phyloP scores from a whole-genome alignment of 2,797 vertebrate species.

The Sebastes itinus region DNA sequence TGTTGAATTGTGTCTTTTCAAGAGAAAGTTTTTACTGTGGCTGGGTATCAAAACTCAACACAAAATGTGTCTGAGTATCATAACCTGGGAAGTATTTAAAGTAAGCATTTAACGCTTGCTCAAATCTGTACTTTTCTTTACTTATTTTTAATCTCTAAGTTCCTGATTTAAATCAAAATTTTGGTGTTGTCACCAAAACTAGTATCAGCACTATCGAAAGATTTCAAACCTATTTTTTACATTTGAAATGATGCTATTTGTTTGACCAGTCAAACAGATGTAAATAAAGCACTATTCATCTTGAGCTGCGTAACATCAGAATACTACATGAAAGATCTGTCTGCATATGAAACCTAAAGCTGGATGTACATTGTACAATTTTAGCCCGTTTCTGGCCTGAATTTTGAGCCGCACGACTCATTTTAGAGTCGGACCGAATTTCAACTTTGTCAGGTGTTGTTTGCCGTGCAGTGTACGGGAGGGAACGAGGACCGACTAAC shows the following conservation, averaged over 20 bases:
- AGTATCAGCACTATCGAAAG: not conserved
- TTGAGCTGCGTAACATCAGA: not conserved
- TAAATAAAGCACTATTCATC: not conserved
- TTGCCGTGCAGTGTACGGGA: too few species aligned
- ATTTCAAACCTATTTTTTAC: fast-evolving
- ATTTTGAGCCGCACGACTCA: too few species aligned
- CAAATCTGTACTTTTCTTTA: not conserved
- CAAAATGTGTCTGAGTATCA: not conserved
- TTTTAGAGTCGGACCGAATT: too few species aligned
- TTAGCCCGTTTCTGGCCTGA: too few species aligned
- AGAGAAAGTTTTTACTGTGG: not conserved
- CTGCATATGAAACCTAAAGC: not conserved
- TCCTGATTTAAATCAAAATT: not conserved
- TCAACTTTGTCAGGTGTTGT: too few species aligned
- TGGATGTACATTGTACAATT: too few species aligned
- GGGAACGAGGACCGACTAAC: too few species aligned
- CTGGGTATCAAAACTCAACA: too few species aligned
- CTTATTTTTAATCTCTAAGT: not conserved
- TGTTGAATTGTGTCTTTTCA: not conserved
- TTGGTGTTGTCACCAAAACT: too few species aligned
- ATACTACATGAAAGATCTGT: not conserved
- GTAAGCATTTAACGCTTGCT: not conserved
- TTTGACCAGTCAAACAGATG: too few species aligned
- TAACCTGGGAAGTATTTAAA: not conserved
- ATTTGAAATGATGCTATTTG: not conserved